Base-by-base conservation (phyloP, 2,113 vertebrate species). In the Leptobrachium leishanense region DNA sequence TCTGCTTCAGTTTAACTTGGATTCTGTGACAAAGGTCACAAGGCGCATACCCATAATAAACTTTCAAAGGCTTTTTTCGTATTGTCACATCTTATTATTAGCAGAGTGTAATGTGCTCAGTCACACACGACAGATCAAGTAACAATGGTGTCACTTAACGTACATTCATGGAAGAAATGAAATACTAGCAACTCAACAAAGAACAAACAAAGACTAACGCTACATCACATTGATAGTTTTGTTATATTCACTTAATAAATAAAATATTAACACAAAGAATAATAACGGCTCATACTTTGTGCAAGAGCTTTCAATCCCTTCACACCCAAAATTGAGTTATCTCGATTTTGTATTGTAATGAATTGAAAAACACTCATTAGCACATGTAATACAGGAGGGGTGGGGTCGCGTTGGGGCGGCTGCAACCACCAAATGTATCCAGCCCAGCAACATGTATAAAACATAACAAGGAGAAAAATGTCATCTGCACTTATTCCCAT, bases 21-120 rank as follows among this genome's bases (percentile, higher is more conserved):
- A 46, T 54, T 44, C 3, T 67, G 11, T 43, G 13, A 44, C 41
- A 74, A 72, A 79, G 70, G 77, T 73, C 77, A 72, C 53, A 73
- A n/a, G 41, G 65, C 63, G 65, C 64, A 53, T 15, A 43, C 55
- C 50, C 13, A 67, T 10, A 79, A 79, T 79, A 79, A 79, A 57
- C 77, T 20, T 65, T 79, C 64, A 54, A 79, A 79, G 66, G 63
- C 77, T 70, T 79, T 67, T 73, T 73, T 59, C 55, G 12, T 44
- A 59, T 44, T 73, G 70, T 73, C 77, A 79, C 62, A 20, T 73
- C 11, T 13, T 74, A 79, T 74, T 59, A 79, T 73, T 79, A 79
- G 77, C 20, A 59, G 62, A 74, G 64, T 79, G 70, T 74, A 67
- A 79, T 55, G 77, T 79, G 77, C 70, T 79, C 63, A 79, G 63